Evolutionary conservation across 2,888 invertebrate species (phyloP).

Genomic region (Hartigia nigra): DNA sequence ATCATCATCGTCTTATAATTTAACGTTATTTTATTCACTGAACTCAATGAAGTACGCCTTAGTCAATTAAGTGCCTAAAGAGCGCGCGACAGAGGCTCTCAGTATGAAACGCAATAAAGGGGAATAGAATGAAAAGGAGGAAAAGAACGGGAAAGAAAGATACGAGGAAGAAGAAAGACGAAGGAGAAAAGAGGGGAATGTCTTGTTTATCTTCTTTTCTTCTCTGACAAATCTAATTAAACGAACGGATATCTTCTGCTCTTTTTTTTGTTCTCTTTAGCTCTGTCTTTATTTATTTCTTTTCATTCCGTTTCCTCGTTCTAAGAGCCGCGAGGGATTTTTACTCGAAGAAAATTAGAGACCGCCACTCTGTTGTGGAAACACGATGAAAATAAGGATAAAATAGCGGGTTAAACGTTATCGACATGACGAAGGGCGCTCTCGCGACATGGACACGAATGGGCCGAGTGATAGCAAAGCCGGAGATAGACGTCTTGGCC

Average conservation of each 20-base stretch:
- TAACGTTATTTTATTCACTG: too few species aligned
- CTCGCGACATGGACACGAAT: not conserved
- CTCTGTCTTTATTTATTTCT: too few species aligned
- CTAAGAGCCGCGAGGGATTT: not conserved
- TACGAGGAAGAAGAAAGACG: too few species aligned
- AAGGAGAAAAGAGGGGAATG: too few species aligned
- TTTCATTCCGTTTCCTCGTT: too few species aligned
- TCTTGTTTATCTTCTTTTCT: too few species aligned
- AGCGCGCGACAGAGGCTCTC: not conserved
- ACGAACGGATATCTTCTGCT: too few species aligned
- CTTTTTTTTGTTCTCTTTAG: too few species aligned
- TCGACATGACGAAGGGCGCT: not conserved
- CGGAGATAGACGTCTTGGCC: conserved; percentile 41
- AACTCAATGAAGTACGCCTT: too few species aligned
- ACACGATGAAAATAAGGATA: not conserved
- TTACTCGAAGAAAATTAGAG: not conserved
- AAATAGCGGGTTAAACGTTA: not conserved
- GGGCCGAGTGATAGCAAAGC: conserved; percentile 8
- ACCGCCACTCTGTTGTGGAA: not conserved
- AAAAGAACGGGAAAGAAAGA: too few species aligned
- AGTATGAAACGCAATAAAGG: not conserved
- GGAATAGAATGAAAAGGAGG: not conserved
- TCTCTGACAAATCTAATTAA: too few species aligned
- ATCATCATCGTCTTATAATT: not conserved
- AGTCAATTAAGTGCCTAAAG: not conserved